phyloP scores from a whole-genome alignment of 2,113 vertebrate genomes.

The Sigmodon hispidus region DNA sequence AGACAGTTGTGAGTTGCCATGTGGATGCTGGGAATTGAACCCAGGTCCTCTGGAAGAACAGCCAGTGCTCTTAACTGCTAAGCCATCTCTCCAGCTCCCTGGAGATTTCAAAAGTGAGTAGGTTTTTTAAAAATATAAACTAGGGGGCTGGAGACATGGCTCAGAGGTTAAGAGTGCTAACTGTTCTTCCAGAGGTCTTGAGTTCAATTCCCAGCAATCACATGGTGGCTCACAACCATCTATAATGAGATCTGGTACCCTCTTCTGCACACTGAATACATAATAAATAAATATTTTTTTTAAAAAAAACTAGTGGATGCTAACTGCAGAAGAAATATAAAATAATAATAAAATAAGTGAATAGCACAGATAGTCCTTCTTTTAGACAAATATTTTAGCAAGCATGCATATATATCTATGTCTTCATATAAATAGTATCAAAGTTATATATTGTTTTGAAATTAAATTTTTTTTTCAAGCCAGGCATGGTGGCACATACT shows the following conservation, averaged over 20 bases:
- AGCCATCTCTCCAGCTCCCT: background rate
- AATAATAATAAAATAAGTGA: background rate
- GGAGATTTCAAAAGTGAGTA: background rate
- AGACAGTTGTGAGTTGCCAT: no score
- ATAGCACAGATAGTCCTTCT: background rate
- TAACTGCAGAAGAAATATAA: background rate
- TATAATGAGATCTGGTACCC: no score
- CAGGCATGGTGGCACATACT: background rate
- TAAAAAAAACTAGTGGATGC: slow-evolving; percentile 29
- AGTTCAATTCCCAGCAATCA: no score
- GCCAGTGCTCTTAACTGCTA: no score
- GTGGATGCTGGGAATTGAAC: no score
- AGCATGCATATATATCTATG: background rate
- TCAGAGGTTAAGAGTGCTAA: no score
- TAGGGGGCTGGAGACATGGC: no score
- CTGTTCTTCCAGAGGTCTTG: no score
- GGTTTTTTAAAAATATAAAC: slow-evolving; percentile 8
- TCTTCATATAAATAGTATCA: background rate
- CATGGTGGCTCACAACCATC: no score
- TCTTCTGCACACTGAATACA: no score
- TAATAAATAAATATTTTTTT: no score
- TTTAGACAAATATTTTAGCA: background rate
- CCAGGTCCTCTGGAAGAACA: no score
- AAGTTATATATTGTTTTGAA: background rate
- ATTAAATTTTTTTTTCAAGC: background rate